Evolutionary conservation across 2,888 invertebrate species (phyloP).

Genomic region (Eurois occulta): DNA sequence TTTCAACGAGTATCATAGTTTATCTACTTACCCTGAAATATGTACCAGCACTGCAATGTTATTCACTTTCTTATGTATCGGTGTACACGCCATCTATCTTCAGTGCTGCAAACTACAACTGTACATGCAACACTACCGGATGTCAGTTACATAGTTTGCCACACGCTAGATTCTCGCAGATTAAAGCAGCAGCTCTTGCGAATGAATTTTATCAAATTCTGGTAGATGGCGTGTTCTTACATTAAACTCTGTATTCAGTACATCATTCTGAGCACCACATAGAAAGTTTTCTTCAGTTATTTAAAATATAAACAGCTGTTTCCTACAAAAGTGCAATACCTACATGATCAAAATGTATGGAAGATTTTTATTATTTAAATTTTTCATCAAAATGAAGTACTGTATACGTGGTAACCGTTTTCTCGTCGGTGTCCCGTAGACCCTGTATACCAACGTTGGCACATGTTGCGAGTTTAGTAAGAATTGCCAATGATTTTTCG

Average conservation of each 20-base stretch:
- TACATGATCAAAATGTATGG: too few species aligned
- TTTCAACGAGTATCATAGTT: background rate
- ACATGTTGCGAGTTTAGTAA: background rate
- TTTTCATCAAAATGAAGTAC: too few species aligned
- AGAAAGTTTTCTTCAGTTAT: too few species aligned
- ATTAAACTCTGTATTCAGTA: background rate
- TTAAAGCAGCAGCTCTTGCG: background rate
- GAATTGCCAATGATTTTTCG: background rate
- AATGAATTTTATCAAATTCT: background rate
- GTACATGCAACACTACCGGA: too few species aligned
- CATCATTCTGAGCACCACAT: too few species aligned
- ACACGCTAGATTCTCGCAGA: background rate
- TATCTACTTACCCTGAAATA: background rate
- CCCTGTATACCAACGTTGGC: background rate
- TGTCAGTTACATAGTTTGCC: background rate
- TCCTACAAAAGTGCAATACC: too few species aligned
- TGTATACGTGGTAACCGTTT: too few species aligned
- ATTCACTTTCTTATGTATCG: background rate
- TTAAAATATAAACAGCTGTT: too few species aligned
- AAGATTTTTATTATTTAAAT: too few species aligned
- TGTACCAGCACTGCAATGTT: background rate
- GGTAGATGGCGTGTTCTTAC: slow-evolving; percentile 47
- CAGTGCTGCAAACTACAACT: background rate
- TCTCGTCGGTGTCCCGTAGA: too few species aligned
- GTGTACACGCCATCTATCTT: slow-evolving; percentile 57